Evolutionary conservation across 2,113 vertebrate species (phyloP), one percentile per base, ranked within the genome.

Genomic region (Haemorhous mexicanus): DNA sequence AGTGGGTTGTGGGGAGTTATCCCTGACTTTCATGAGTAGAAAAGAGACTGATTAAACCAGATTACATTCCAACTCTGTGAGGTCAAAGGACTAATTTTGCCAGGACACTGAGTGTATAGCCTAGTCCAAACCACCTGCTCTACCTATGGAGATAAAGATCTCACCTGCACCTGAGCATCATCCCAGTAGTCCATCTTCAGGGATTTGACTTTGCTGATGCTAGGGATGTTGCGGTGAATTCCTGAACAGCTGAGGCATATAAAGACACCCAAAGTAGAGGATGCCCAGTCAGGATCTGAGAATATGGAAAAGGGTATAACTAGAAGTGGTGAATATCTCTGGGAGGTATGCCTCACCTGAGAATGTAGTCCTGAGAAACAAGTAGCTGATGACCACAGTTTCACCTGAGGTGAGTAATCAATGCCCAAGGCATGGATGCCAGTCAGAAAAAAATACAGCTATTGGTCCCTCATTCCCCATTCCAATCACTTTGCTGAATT

Each of bases 131-230:
- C 8, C 37, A 59, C 17, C 23, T 22, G 13, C 68, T 16, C 26
- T 33, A 50, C 3, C 0, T 39, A 16, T 21, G 20, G 44, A 20
- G 30, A 75, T 74, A 68, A 90, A 75, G 49, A 37, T 75, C 91
- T 97, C 88, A 99, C 98, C 98, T 99, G 97, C 94, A 98, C 96
- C 90, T 98, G 98, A 33, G 96, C 96, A n/a, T 97, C 95, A 19
- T 97, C 98, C 98, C 98, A 99, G 44, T 96, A 95, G 89, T 98
- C 98, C 97, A 98, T 97, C 85, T 94, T 96, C 50, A 99, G 76
- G 27, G 98, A 99, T 94, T 99, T 99, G 52, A 99, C 97, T 87
- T 97, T 98, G 97, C 98, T 99, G 95, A 99, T 98, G 73, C 97
- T 97, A 22, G 98, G 95, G 77, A 99, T 98, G 92, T 98, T 99